Evolutionary conservation across 2,888 invertebrate species (phyloP).

Genomic region (Phymatocera aterrima): DNA sequence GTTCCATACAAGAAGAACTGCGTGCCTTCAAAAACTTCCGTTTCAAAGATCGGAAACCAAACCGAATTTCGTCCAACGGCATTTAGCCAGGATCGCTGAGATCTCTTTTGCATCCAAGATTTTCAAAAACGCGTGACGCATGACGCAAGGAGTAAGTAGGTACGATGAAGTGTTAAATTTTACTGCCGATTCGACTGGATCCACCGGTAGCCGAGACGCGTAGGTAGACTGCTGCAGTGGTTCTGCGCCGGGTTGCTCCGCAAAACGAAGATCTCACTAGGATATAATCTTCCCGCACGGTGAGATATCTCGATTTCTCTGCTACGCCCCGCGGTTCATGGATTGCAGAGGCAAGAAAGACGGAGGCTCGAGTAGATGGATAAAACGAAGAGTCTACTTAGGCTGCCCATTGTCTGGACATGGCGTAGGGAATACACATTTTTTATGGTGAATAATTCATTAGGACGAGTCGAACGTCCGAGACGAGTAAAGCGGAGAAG

Average conservation of each 20-base stretch:
- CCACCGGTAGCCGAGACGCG: not conserved
- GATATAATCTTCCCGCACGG: constrained; percentile 40
- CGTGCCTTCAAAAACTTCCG: too few relatives aligned
- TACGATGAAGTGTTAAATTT: not conserved
- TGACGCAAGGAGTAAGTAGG: not conserved
- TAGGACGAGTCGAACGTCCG: constrained; percentile 28
- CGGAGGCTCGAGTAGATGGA: not conserved
- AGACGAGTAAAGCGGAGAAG: not conserved
- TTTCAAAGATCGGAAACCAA: too few relatives aligned
- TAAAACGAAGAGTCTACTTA: not conserved
- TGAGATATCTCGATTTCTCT: constrained; percentile 43
- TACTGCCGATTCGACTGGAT: constrained; percentile 1
- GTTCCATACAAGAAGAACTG: too few relatives aligned
- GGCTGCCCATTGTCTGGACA: constrained; percentile 40
- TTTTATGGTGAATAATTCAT: constrained; percentile 39
- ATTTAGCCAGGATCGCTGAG: too few relatives aligned
- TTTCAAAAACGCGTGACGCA: not conserved
- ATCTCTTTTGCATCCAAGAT: too few relatives aligned
- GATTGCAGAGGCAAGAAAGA: constrained; percentile 6
- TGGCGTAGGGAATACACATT: not conserved
- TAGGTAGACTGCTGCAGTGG: not conserved
- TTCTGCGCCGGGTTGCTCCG: not conserved
- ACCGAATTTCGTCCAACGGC: too few relatives aligned
- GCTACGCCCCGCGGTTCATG: not conserved
- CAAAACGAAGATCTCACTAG: constrained; percentile 41